phyloP scores from a whole-genome alignment of 1,140 invertebrate genomes.

The Notospermus geniculatus region DNA sequence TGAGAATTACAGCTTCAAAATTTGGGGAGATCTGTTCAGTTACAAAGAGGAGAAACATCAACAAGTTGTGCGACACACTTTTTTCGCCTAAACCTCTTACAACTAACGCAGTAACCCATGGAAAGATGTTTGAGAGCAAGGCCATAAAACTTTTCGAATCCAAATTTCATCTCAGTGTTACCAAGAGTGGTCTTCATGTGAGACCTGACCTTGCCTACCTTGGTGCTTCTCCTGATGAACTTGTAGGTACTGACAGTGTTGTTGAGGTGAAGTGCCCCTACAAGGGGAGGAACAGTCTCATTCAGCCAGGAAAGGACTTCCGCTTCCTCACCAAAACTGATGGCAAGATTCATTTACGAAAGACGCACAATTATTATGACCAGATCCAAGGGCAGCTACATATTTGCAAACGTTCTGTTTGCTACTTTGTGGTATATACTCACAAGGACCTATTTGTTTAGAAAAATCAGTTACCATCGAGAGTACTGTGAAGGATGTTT shows the following conservation, averaged over 20 bases:
- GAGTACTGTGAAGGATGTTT: slow-evolving; percentile 14
- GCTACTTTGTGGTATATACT: slow-evolving; percentile 16
- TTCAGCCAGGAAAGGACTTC: no score
- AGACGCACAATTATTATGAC: slow-evolving; percentile 11
- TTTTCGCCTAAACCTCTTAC: background rate
- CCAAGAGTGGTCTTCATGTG: background rate
- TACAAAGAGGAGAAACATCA: background rate
- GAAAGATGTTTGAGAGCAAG: background rate
- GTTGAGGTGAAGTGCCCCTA: no score
- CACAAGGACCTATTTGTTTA: slow-evolving; percentile 13
- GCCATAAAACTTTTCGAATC: background rate
- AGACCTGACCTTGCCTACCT: background rate
- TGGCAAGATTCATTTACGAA: slow-evolving; percentile 1
- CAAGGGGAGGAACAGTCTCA: no score
- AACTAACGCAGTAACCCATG: background rate
- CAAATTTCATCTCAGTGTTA: background rate
- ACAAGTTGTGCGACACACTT: slow-evolving; percentile 5
- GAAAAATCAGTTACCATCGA: slow-evolving; percentile 9
- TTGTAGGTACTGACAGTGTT: no score
- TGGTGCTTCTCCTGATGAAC: no score
- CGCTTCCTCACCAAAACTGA: slow-evolving; percentile 1
- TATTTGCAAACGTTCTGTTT: slow-evolving; percentile 3
- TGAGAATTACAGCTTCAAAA: slow-evolving; percentile 6
- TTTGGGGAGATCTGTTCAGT: slow-evolving; percentile 3
- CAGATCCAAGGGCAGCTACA: slow-evolving; percentile 20